These are phyloP conservation scores for Cydia pomonella DNA, from an alignment of 1,140 invertebrate genomes.

Conservation along the genomic window DNA sequence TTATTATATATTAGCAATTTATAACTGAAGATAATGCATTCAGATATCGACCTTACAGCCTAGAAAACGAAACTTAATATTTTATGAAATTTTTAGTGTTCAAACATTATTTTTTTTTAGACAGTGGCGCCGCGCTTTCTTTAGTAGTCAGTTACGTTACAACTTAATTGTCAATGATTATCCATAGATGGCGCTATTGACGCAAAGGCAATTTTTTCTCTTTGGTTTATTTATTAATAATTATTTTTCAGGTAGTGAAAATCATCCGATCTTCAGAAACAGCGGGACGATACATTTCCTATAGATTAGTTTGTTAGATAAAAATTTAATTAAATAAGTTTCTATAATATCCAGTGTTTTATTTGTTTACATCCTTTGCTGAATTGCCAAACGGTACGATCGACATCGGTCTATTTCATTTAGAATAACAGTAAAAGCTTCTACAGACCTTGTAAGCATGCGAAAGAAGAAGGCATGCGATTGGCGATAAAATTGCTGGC, in stretches of 20 bases:
- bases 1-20: no score
- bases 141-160: background rate
- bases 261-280: slow-evolving; percentile 99
- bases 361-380: background rate
- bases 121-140: background rate
- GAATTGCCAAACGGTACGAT: no score
- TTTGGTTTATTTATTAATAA: background rate
- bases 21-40: no score
- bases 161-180: background rate
- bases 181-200: background rate
- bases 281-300: slow-evolving; percentile 99
- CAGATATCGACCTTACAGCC: no score
- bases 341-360: slow-evolving; percentile 41
- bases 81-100: no score
- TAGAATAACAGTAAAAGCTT: no score
- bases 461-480: no score
- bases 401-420: no score
- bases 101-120: background rate
- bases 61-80: no score
- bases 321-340: slow-evolving; percentile 36
- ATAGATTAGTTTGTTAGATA: slow-evolving; percentile 94
- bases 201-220: background rate
- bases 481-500: no score
- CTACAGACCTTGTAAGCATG: no score
- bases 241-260: slow-evolving; percentile 92